Percentiles rank a stretch among this genome's conserved stretches.
Conservation (phyloP, 2,113 vertebrate genomes). For the Coreoperca whiteheadi region DNA sequence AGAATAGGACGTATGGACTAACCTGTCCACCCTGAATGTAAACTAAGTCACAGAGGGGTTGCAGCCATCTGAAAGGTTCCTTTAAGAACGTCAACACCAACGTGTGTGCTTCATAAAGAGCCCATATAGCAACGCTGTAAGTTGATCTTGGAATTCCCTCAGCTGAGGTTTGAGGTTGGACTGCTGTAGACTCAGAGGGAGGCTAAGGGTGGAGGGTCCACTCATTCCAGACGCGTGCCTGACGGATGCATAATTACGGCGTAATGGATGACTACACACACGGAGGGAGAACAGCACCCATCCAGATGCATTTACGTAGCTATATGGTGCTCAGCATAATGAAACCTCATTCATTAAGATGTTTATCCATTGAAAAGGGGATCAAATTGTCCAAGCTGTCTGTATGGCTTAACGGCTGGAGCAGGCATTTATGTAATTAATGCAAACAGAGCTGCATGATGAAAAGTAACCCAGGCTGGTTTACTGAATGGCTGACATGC, state of each 20-base stretch:
- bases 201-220: conserved; percentile 45
- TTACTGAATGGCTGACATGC: not conserved
- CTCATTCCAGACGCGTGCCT: conserved; percentile 62
- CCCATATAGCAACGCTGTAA: conserved; percentile 57
- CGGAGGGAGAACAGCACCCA: conserved; percentile 7
- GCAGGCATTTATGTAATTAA: not conserved
- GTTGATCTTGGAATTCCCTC: conserved; percentile 57
- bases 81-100: conserved; percentile 55
- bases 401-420: not conserved
- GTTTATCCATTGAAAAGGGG: conserved; percentile 2
- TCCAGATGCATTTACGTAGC: not conserved
- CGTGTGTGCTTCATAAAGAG: conserved; percentile 55
- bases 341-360: conserved; percentile 22
- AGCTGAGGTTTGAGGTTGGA: conserved; percentile 62
- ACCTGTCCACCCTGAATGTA: conserved; percentile 67
- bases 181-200: conserved; percentile 32
- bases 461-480: not conserved
- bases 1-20: conserved; percentile 41
- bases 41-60: conserved; percentile 58
- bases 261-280: conserved; percentile 25
- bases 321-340: not conserved
- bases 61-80: conserved; percentile 59
- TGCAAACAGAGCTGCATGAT: not conserved
- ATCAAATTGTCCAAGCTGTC: conserved; percentile 1
- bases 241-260: conserved; percentile 50